Evolutionary conservation across 2,797 vertebrate species (phyloP), one percentile per base, ranked within the genome.

Genomic region (Muraenolepis orangiensis): DNA sequence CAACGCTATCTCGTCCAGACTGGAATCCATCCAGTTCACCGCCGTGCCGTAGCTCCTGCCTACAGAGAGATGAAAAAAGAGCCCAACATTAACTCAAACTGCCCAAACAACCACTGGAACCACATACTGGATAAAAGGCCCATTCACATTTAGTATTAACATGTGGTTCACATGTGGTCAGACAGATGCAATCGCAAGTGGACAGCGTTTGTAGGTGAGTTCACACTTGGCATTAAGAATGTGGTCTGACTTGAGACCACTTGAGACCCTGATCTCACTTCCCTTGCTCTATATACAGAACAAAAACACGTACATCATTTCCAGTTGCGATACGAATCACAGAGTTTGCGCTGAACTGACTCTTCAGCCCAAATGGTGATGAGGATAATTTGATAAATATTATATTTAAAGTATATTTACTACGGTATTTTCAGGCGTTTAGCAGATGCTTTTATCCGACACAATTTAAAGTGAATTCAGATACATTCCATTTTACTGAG

Each of bases 11-110:
- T 99, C 98, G 6, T 92, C 92, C 16, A 90, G 82, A 29, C 91
- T 94, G 0, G 98, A 99, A 84, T 99, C 98, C 98, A 99, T 99
- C 97, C 98, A 99, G 76, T 96, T 94, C 81, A 99, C 98, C 26
- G 73, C 72, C 1, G 93, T 93, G 20, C 96, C 97, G 16, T 98
- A 99, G 87, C 97, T 98, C 89, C 87, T 94, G 0, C 97, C 98
- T 99, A 75, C 20, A 76, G 26, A 77, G 74, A 83, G 32, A 81
- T 4, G 26, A 23, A 8, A 26, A 82, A 2, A 68, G 0, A 71
- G 31, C 20, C 10, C 76, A 42, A 30, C 66, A 67, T 14, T 28
- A 12, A n/a, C 8, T 66, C n/a, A 66, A 3, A 28, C 7, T 26
- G 18, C 16, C 16, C 42, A 51, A 51, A 51, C 42, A 51, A 51